Evolutionary conservation across 2,797 vertebrate genomes (phyloP).

Genomic region (Ceryle rudis): DNA sequence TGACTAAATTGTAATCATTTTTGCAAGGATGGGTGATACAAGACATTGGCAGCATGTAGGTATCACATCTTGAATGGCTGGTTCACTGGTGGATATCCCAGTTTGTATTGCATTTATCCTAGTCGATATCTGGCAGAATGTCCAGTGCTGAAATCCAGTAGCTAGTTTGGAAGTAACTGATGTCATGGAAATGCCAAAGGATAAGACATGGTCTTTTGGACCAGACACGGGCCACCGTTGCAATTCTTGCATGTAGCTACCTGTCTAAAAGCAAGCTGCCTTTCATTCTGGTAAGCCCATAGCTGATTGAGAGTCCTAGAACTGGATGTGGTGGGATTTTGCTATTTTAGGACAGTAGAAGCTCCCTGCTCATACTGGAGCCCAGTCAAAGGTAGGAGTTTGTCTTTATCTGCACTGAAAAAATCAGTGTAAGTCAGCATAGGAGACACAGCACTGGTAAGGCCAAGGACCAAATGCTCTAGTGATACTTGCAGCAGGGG

Average conservation of each 20-base stretch:
- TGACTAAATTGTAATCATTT: neutral
- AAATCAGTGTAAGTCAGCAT: neutral
- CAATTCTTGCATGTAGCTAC: neutral
- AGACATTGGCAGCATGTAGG: neutral
- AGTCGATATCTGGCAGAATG: neutral
- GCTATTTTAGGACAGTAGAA: neutral
- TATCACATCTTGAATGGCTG: neutral
- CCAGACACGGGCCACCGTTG: neutral
- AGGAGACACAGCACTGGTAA: neutral
- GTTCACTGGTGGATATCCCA: neutral
- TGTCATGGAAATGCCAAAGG: neutral
- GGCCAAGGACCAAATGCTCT: neutral
- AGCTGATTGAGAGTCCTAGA: neutral
- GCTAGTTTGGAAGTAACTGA: neutral
- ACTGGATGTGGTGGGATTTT: neutral
- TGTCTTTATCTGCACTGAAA: neutral
- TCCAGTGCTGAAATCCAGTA: neutral
- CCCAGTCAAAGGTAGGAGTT: neutral
- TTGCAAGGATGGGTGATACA: neutral
- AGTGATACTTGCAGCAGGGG: neutral
- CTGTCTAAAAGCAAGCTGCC: neutral
- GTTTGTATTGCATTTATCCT: neutral
- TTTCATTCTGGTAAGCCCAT: neutral
- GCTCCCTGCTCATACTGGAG: fast-evolving
- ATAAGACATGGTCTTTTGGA: neutral